Evolutionary conservation across 2,888 invertebrate species (phyloP).

Genomic region (Isoperla grammatica): DNA sequence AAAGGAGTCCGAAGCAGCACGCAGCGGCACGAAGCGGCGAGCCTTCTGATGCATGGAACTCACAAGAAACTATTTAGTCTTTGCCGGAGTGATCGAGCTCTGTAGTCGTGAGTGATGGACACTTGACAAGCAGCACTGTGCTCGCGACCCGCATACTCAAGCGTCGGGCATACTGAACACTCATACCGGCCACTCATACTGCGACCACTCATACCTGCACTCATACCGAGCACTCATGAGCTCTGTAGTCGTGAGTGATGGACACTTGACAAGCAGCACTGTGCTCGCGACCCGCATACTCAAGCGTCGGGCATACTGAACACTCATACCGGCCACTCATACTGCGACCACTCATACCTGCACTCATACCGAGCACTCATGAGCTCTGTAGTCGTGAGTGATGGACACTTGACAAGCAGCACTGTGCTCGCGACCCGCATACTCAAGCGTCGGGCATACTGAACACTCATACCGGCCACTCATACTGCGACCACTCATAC

Average conservation of each 20-base stretch:
- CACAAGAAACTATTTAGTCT: slow-evolving; percentile 19
- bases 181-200: no score
- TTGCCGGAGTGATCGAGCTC: not conserved
- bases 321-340: no score
- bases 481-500: no score
- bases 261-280: slow-evolving; percentile 8
- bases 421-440: not conserved
- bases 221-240: no score
- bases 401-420: slow-evolving; percentile 13
- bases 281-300: not conserved
- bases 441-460: not conserved
- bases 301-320: not conserved
- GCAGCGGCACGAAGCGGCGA: no score
- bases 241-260: not conserved
- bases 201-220: not conserved
- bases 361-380: not conserved
- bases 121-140: slow-evolving; percentile 1
- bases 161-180: slow-evolving; percentile 1
- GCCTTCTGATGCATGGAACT: not conserved
- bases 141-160: not conserved
- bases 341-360: no score
- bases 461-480: no score
- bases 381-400: not conserved
- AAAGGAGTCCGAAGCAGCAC: not conserved
- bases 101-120: slow-evolving; percentile 2